Evolutionary conservation across 2,888 invertebrate genomes (phyloP).

Genomic region (Epinotia bilunana): DNA sequence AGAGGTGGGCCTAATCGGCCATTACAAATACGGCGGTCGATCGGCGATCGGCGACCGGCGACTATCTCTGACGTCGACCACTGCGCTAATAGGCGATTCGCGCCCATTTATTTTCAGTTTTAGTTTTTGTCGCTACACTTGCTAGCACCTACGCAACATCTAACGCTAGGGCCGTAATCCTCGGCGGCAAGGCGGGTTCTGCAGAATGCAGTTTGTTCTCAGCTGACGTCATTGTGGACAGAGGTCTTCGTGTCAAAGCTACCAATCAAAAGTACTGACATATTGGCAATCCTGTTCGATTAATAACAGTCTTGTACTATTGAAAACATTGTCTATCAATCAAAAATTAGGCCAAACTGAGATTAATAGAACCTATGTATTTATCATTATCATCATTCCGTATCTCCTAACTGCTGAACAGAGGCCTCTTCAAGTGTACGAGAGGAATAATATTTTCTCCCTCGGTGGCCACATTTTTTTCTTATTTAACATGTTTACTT

Average conservation of each 20-base stretch:
- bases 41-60: constrained; percentile 61
- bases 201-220: too few relatives aligned
- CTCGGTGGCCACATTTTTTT: not conserved
- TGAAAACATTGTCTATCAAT: too few relatives aligned
- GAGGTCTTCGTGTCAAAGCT: too few relatives aligned
- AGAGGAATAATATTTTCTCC: too few relatives aligned
- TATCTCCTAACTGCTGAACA: too few relatives aligned
- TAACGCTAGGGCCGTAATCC: constrained; percentile 62
- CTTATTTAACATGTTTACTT: not conserved
- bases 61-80: constrained; percentile 58
- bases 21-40: constrained; percentile 70
- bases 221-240: too few relatives aligned
- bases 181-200: not conserved
- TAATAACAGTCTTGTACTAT: too few relatives aligned
- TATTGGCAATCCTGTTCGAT: too few relatives aligned
- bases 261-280: too few relatives aligned
- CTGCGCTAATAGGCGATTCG: constrained; percentile 70
- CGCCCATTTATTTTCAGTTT: constrained; percentile 74
- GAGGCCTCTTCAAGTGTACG: not conserved
- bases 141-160: constrained; percentile 70
- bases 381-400: too few relatives aligned
- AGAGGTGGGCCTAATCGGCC: constrained; percentile 63
- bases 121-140: constrained; percentile 73
- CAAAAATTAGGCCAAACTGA: too few relatives aligned
- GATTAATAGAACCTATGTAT: too few relatives aligned